Evolutionary conservation across 1,140 invertebrate genomes (phyloP), one percentile per base, ranked within the genome.

Genomic region (Pissodes strobi): DNA sequence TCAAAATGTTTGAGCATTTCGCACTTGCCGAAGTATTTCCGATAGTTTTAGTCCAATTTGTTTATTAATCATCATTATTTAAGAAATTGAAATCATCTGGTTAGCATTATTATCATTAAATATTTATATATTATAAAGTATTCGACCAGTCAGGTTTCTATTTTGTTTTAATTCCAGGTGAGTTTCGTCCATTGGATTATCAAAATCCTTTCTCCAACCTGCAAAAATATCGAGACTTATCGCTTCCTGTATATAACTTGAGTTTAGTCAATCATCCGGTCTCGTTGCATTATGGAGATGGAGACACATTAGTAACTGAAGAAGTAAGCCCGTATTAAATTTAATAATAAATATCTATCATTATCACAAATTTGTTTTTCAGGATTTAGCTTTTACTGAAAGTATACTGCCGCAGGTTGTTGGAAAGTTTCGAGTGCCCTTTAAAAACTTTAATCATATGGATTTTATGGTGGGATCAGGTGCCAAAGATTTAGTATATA

Each of bases 391-490:
- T 45, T 78, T 76, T 71, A 79, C 90, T 4, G 74, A 75, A 1
- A 74, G 46, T 2, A 72, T 76, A 38, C 66, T 87, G 12, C 79
- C 74, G 34, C 84, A 79, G 66, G 76, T 81, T 0, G 66, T 78
- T n/a, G 72, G 79, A 19, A 73, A 76, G 2, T 74, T 79, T 72
- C 48, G 81, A 69, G 78, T 90, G 5, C 81, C 84, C 0, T 77
- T 83, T 52, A 72, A 77, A 1, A 78, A 84, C 39, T 91, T 88
- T 79, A 89, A 86, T 72, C 87, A 90, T 69, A 81, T 89, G 63
- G 88, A 90, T 77, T 90, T 89, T 79, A 81, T 86, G 60, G 88
- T 84, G 79, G 87, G 85, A 0, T 79, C 81, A 13, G 82, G 85
- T 64, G 79, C 84, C 0, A 83, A 83, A 64, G 77, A 77, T 62